phyloP scores from a whole-genome alignment of 2,888 invertebrate genomes.

The Tortrix viridana region DNA sequence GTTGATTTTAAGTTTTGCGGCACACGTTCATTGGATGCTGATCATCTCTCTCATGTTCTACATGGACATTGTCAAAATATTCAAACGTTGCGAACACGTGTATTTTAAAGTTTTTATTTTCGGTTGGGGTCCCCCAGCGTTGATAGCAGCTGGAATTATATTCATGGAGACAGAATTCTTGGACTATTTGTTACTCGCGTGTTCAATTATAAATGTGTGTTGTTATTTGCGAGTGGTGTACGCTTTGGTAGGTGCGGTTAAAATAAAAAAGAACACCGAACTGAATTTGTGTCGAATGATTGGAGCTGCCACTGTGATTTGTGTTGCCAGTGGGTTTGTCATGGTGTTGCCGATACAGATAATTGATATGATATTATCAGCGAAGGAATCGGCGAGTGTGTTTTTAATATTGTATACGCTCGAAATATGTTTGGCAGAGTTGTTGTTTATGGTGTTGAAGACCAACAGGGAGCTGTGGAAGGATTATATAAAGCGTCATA shows the following conservation, averaged over 20 bases:
- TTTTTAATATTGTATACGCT: neutral
- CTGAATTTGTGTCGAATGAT: neutral
- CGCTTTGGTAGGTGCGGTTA: neutral
- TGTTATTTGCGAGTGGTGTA: neutral
- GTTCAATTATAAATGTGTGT: neutral
- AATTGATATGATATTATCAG: neutral
- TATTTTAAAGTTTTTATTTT: neutral
- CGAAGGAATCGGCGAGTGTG: neutral
- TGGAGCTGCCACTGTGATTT: neutral
- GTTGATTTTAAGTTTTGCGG: neutral
- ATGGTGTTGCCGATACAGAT: neutral
- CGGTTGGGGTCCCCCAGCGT: neutral
- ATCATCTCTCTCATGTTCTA: neutral
- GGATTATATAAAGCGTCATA: conserved; percentile 3
- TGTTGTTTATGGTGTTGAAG: neutral
- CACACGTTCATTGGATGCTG: neutral
- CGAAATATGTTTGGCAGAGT: neutral
- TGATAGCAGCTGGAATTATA: neutral
- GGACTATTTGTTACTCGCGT: neutral
- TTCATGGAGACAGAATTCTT: neutral
- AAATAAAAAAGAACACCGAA: neutral
- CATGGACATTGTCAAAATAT: neutral
- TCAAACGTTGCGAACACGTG: neutral
- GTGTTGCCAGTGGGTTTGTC: neutral
- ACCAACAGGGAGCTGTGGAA: neutral